Evolutionary conservation across 2,888 invertebrate species (phyloP), one percentile per base, ranked within the genome.

Genomic region (Diplazon laetatorius): DNA sequence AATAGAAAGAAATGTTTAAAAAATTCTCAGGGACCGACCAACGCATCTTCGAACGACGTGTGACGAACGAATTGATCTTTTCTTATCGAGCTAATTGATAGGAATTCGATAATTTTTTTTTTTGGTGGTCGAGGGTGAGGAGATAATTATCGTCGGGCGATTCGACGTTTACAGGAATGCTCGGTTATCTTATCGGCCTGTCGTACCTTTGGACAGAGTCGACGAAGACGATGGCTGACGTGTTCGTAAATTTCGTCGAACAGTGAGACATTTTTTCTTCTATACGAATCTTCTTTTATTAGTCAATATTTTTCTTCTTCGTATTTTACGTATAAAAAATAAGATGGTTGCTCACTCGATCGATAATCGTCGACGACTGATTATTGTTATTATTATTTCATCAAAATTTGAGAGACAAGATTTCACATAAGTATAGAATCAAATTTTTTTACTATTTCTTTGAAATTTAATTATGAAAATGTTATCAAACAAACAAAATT

Each of bases 291-390:
- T 9, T 0, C n/a, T 30, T 30, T 30, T 30, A 5, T 30, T 30
- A 2, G 30, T 30, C 30, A 5, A 2, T 55, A 16, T 55, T 30
- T 52, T 2, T 25, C 30, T 35, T 14, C 1, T 1, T 12, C n/a
- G 14, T 6, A 1, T 0, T 25, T 25, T 12, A 1, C 14, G 20
- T 60, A 10, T 3, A 4, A 12, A 44, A 18, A 39, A 55, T 55
- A n/a, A 35, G 46, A 63, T 52, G n/a, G 46, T 50, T 68, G 35
- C 37, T 69, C 25, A 9, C 42, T 48, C 46, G 74, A 25, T 52
- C 52, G 55, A 50, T 30, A 62, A 52, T 62, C 52, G 12, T 20
- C 35, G 52, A 20, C 68, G 66, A 75, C 68, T 63, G 63, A 75
- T 69, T 62, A 39, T n/a, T n/a, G n/a, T n/a, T n/a, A n/a, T n/a